Evolutionary conservation across 2,113 vertebrate species (phyloP).

Genomic region (Psophia crepitans): DNA sequence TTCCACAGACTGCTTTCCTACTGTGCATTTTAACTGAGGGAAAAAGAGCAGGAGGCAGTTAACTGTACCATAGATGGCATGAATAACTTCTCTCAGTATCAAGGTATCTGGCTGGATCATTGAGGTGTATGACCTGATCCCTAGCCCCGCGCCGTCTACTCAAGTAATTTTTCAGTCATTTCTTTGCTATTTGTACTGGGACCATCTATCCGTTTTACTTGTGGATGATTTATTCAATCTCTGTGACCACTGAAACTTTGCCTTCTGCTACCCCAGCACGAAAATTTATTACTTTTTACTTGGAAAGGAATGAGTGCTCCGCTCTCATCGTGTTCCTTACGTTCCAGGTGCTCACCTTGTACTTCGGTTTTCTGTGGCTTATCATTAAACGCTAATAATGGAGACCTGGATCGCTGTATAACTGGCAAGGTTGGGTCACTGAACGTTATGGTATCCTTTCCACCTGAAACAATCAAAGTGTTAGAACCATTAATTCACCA

Average conservation of each 20-base stretch:
- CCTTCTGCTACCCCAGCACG: background rate
- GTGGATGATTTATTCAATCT: background rate
- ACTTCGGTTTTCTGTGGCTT: slow-evolving; percentile 53
- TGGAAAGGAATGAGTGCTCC: background rate
- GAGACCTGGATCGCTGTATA: slow-evolving; percentile 73
- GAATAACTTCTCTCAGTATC: background rate
- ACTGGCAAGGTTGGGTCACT: slow-evolving; percentile 67
- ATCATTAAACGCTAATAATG: slow-evolving; percentile 48
- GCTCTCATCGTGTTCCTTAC: background rate
- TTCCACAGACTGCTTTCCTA: slow-evolving; percentile 11
- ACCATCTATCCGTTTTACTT: background rate
- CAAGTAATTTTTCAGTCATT: background rate
- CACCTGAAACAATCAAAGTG: slow-evolving; percentile 71
- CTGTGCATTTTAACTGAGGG: slow-evolving; percentile 4
- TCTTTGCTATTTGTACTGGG: background rate
- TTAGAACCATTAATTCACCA: background rate
- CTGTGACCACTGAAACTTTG: slow-evolving; percentile 1
- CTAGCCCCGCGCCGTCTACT: background rate
- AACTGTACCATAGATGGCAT: background rate
- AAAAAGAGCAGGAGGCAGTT: background rate
- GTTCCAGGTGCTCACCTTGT: slow-evolving; percentile 52
- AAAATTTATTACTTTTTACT: background rate
- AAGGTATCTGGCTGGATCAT: background rate
- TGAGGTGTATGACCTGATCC: background rate
- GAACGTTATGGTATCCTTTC: slow-evolving; percentile 80